phyloP scores from a whole-genome alignment of 2,113 vertebrate genomes.

The Trochalopteron elliotii region DNA sequence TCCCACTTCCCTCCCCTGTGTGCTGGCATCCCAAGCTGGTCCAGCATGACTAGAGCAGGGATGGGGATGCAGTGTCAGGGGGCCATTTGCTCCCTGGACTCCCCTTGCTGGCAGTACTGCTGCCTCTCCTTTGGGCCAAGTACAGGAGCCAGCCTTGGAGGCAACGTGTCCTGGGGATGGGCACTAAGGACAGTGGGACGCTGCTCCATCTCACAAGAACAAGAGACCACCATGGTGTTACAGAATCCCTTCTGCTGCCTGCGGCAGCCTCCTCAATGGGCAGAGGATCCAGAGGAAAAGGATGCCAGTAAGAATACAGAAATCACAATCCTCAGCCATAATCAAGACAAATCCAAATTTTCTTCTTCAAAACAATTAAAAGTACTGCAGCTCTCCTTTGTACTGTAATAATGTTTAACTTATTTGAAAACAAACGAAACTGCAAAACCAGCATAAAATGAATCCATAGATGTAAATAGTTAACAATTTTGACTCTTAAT shows the following conservation, averaged over 20 bases:
- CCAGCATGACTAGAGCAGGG: no score
- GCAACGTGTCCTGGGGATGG: accelerated
- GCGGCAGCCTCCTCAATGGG: neutral
- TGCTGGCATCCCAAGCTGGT: accelerated
- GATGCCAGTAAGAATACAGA: neutral
- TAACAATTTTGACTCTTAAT: neutral
- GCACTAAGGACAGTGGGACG: neutral
- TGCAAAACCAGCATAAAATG: neutral
- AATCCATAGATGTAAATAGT: neutral
- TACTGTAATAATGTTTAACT: neutral
- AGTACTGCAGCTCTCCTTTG: neutral
- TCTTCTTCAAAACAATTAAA: neutral
- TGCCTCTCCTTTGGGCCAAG: neutral
- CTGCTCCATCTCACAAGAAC: neutral
- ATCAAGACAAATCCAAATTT: neutral
- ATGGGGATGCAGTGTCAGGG: accelerated
- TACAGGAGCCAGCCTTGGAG: neutral
- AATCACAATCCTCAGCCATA: neutral
- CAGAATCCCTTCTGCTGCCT: neutral
- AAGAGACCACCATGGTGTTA: neutral
- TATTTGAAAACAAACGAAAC: neutral
- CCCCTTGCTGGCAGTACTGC: neutral
- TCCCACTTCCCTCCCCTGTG: neutral
- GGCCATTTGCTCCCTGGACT: neutral
- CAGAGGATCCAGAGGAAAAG: neutral